Conservation (phyloP, 2,797 vertebrate genomes). For the Melanotaenia boesemani region DNA sequence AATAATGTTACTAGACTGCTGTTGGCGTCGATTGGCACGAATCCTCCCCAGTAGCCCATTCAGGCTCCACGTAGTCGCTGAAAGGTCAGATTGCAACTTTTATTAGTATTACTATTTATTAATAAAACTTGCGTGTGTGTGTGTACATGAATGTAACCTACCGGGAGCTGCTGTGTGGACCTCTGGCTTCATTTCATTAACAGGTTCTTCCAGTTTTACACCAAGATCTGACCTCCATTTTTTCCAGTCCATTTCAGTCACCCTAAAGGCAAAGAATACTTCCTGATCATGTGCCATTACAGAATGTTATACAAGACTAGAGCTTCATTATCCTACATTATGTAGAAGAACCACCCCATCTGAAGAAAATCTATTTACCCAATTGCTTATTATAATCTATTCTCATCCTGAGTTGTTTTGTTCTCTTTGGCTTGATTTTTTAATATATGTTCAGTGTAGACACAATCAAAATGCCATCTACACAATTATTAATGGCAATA, state of each 20-base stretch:
- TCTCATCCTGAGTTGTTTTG: background rate
- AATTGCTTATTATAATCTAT: background rate
- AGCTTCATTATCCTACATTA: background rate
- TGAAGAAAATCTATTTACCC: background rate
- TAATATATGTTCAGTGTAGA: no score
- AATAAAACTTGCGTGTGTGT: background rate
- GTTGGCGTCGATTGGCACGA: background rate
- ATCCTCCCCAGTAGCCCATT: conserved; percentile 38
- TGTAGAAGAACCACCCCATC: background rate
- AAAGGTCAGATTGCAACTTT: background rate
- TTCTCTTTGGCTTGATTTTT: background rate
- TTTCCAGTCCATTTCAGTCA: conserved; percentile 90
- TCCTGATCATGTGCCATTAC: background rate
- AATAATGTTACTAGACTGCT: background rate
- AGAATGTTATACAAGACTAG: background rate
- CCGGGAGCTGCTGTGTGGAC: background rate
- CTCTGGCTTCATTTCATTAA: conserved; percentile 15
- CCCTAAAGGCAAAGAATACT: conserved; percentile 67
- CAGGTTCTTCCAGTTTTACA: conserved; percentile 85
- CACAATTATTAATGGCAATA: no score
- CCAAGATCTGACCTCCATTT: conserved; percentile 87
- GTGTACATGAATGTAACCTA: background rate
- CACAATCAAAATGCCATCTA: no score
- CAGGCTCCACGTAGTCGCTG: conserved; percentile 54
- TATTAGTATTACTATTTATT: background rate